Base-by-base conservation (phyloP, 2,113 vertebrate species). In the Alces alces region DNA sequence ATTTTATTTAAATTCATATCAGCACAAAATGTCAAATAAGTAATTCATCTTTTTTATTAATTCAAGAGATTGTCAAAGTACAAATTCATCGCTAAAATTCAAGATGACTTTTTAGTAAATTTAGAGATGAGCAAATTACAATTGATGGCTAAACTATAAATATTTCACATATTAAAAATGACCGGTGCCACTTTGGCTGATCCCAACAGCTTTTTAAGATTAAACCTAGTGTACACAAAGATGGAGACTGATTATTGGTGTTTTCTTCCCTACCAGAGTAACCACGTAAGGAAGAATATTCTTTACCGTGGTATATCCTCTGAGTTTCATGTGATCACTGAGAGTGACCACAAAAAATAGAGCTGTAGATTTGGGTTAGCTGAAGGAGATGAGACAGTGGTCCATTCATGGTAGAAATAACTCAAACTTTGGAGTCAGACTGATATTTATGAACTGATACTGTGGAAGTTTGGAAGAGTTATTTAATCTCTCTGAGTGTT, bases 1-100 rank as follows among this genome's bases (percentile, higher is more conserved):
- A 90, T 89, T 93, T 91, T 43, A 94, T 95, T 96, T 95, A 95
- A 92, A 66, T 90, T 93, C 43, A 52, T 45, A 73, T 14, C 16
- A 92, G 12, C 55, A 90, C 91, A 95, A 82, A 95, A 64, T 52
- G 5, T 45, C 83, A 57, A 64, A 60, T 91, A 25, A 23, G 21
- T 43, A 60, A 58, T 93, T 78, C 47, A 39, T 33, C 5, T 76
- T 82, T 89, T 82, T 66, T 92, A 58, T 84, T 64, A 64, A 70
- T 86, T 92, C n/a, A 93, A 89, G 28, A 54, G 17, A 89, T 6
- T 95, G 7, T 64, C 60, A 83, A 91, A 94, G 30, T 96, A 36
- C 10, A 58, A 39, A 61, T 45, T 91, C 13, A 50, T 87, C 80
- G 60, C 13, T 86, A 82, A 96, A 88, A 93, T 66, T 84, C 23